A percentile compares a stretch with the other conserved stretches of the same genome.
Evolutionary conservation across 2,888 invertebrate species (phyloP).

Genomic region (Bruchidius siliquastri): DNA sequence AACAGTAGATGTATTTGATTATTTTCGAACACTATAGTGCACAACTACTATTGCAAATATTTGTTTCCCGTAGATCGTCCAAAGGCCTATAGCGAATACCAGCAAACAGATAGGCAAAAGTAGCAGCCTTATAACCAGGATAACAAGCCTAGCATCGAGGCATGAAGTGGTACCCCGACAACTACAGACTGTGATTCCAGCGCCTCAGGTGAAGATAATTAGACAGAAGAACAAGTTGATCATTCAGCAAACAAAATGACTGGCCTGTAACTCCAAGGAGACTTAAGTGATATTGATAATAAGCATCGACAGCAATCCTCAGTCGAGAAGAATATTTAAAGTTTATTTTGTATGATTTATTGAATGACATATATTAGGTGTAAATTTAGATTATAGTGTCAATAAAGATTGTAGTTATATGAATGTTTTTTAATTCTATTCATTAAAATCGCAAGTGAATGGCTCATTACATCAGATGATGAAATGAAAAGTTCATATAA

Average conservation of each 20-base stretch:
- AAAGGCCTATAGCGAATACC: constrained; percentile 8
- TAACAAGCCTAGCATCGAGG: constrained; percentile 44
- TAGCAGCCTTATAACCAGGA: constrained; percentile 52
- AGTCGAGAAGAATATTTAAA: neutral
- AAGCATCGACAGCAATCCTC: neutral
- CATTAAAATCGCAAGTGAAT: no score
- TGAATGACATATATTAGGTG: neutral
- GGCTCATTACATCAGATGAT: no score
- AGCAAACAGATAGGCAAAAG: constrained; percentile 46
- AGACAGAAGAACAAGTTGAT: constrained; percentile 79
- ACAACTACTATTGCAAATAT: neutral
- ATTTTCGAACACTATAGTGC: neutral
- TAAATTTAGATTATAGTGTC: neutral
- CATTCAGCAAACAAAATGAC: constrained; percentile 60
- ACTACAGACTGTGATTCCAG: constrained; percentile 56
- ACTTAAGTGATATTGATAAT: neutral
- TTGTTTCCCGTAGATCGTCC: neutral
- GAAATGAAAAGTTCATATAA: no score
- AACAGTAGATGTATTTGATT: no score
- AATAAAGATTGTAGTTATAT: neutral
- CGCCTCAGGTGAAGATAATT: constrained; percentile 73
- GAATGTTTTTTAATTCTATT: neutral
- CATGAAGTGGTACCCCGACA: constrained; percentile 54
- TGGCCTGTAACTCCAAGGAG: neutral
- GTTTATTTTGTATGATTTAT: neutral